Evolutionary conservation across 2,113 vertebrate species (phyloP).

Genomic region (Chaetops frenatus): DNA sequence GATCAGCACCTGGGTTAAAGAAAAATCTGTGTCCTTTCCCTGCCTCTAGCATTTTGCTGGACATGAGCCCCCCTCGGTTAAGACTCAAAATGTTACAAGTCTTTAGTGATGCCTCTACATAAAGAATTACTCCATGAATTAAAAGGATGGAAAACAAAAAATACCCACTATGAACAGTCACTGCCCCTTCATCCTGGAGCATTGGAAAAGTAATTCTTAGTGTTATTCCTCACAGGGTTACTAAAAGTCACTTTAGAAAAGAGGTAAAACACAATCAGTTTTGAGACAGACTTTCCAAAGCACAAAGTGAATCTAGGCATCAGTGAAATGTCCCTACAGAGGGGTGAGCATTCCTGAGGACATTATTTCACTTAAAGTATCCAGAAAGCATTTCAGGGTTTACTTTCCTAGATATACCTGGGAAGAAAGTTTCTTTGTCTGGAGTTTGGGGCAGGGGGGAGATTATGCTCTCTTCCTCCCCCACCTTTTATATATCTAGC

Average conservation of each 20-base stretch:
- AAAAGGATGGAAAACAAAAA: not conserved
- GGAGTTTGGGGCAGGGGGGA: not conserved
- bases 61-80: not conserved
- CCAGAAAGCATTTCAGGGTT: not conserved
- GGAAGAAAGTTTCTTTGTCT: not conserved
- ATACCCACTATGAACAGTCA: not conserved
- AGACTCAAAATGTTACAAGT: not conserved
- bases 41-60: not conserved
- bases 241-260: not conserved
- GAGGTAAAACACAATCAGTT: not conserved
- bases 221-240: not conserved
- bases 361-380: not conserved
- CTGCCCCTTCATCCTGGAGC: not conserved
- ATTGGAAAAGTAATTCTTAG: not conserved
- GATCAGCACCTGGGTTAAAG: not conserved
- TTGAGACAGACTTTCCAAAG: not conserved
- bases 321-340: not conserved
- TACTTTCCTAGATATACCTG: not conserved
- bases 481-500: not conserved
- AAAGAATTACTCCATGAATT: not conserved
- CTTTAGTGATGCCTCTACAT: not conserved
- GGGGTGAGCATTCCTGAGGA: not conserved
- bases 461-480: rapidly evolving
- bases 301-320: not conserved
- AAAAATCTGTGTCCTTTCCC: not conserved